These are phyloP conservation scores for Lasius fuliginosus DNA, from an alignment of 2,888 invertebrate genomes.

Conservation along the genomic window DNA sequence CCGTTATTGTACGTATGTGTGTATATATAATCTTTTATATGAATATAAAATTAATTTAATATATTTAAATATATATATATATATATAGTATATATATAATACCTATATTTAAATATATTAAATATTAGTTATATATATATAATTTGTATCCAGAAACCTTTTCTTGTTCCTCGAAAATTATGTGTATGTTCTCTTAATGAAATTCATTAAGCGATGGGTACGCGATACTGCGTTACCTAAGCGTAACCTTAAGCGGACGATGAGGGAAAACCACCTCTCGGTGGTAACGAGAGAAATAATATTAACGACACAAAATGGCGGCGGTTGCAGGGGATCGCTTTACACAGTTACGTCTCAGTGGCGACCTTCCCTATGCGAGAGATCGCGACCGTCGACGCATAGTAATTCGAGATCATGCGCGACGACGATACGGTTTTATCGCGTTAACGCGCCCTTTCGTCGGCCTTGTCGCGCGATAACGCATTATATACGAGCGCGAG, in stretches of 20 bases:
- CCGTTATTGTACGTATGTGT: too few species aligned
- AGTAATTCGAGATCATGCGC: slow-evolving; percentile 66
- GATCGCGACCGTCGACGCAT: slow-evolving; percentile 69
- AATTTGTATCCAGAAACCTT: neutral
- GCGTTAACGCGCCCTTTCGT: slow-evolving; percentile 65
- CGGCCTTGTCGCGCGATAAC: slow-evolving; percentile 36
- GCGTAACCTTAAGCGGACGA: slow-evolving; percentile 23
- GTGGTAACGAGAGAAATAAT: slow-evolving; percentile 46
- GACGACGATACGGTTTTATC: slow-evolving; percentile 62
- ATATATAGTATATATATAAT: too few species aligned
- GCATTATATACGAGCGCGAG: slow-evolving; percentile 31
- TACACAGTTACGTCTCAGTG: slow-evolving; percentile 47
- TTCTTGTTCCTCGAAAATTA: neutral
- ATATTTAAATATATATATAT: too few species aligned
- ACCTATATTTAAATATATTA: too few species aligned
- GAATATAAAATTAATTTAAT: too few species aligned
- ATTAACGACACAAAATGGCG: slow-evolving; percentile 46
- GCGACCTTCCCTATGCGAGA: slow-evolving; percentile 30
- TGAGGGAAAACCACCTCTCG: slow-evolving; percentile 30
- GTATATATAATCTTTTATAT: too few species aligned
- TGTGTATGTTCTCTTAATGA: neutral
- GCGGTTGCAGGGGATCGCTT: slow-evolving; percentile 57
- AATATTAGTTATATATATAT: too few species aligned
- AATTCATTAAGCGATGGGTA: slow-evolving; percentile 6
- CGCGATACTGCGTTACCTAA: slow-evolving; percentile 23